These are phyloP conservation scores for Chionis minor DNA, from an alignment of 2,113 vertebrate genomes.

Conservation along the genomic window DNA sequence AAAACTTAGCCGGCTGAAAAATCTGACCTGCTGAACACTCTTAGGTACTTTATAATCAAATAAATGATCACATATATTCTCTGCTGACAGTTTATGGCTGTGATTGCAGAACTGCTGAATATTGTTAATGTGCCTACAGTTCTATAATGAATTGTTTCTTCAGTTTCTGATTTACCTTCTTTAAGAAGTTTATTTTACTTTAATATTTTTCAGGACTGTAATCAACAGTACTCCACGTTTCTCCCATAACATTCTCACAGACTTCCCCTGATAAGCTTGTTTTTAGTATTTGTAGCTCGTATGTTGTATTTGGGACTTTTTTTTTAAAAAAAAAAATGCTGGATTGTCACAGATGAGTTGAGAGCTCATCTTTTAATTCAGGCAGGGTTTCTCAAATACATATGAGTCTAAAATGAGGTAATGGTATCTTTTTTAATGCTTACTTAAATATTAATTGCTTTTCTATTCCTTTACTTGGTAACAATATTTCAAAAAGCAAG, in stretches of 20 bases:
- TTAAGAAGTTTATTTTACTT: constrained; percentile 17
- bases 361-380: background rate
- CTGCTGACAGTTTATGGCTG: constrained; percentile 50
- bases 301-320: background rate
- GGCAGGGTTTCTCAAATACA: background rate
- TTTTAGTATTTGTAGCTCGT: background rate
- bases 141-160: constrained; percentile 56
- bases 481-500: background rate
- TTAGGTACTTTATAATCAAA: constrained; percentile 70
- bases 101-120: constrained; percentile 59
- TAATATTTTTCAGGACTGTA: background rate
- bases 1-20: constrained; percentile 44
- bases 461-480: background rate
- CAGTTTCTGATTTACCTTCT: constrained; percentile 40
- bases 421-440: background rate
- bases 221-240: background rate
- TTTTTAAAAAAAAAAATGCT: background rate
- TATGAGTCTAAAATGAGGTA: background rate
- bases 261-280: background rate
- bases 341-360: background rate
- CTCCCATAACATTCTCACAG: background rate
- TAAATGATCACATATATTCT: constrained; percentile 62
- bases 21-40: constrained; percentile 55
- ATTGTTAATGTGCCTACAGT: constrained; percentile 13
- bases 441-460: background rate